Evolutionary conservation across 2,797 vertebrate species (phyloP).

Genomic region (Rhynchonycteris naso): DNA sequence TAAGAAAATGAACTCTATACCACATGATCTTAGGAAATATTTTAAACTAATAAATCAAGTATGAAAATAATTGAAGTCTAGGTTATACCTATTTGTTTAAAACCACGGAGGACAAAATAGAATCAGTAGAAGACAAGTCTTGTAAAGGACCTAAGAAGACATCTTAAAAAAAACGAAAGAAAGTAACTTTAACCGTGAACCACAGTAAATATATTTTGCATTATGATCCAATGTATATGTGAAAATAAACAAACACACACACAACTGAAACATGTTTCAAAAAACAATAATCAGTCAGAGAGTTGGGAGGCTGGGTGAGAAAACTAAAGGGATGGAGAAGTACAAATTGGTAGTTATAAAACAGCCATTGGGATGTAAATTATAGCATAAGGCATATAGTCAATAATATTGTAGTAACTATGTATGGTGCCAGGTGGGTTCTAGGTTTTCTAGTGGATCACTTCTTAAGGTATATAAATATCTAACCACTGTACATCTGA

Average conservation of each 20-base stretch:
- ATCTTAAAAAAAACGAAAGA: not conserved
- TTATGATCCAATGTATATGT: not conserved
- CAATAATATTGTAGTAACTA: not conserved
- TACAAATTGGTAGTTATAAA: not conserved
- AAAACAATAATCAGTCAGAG: not conserved
- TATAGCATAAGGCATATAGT: not conserved
- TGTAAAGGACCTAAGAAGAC: not conserved
- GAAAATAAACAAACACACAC: not conserved
- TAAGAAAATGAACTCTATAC: not conserved
- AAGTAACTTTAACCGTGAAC: not conserved
- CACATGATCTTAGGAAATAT: not conserved
- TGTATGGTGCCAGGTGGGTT: not conserved
- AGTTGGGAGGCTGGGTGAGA: not conserved
- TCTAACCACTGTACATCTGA: not conserved
- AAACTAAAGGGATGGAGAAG: not conserved
- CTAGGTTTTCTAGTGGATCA: not conserved
- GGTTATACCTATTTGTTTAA: not conserved
- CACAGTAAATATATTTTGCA: not conserved
- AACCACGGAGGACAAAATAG: not conserved
- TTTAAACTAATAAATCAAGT: not conserved
- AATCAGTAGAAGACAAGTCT: not conserved
- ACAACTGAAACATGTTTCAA: not conserved
- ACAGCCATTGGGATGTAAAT: not conserved
- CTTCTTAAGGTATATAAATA: not conserved
- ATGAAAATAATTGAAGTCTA: slow-evolving; percentile 1